Evolutionary conservation across 2,113 vertebrate genomes (phyloP).

Genomic region (Notarius quadriscutis): DNA sequence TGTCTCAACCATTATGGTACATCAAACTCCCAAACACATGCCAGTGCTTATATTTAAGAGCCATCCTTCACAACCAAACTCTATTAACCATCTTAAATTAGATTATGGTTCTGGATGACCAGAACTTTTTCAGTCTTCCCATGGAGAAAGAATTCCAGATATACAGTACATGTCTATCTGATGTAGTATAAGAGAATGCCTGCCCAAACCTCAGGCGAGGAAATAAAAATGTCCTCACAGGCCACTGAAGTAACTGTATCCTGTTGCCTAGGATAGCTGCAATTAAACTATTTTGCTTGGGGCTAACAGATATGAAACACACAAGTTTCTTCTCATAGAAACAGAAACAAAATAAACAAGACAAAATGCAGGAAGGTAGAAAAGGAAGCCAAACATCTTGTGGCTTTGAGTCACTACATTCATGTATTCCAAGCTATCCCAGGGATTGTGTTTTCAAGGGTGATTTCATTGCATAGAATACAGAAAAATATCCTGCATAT

Average conservation of each 20-base stretch:
- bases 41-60: constrained; percentile 12
- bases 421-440: constrained; percentile 46
- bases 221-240: constrained; percentile 48
- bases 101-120: constrained; percentile 31
- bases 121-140: constrained; percentile 18
- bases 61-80: constrained; percentile 25
- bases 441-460: not conserved
- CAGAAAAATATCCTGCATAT: not conserved
- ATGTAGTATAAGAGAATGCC: constrained; percentile 28
- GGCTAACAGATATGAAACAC: constrained; percentile 51
- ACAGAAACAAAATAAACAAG: constrained; percentile 54
- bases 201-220: constrained; percentile 34
- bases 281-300: constrained; percentile 53
- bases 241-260: constrained; percentile 49
- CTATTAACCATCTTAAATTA: constrained; percentile 29
- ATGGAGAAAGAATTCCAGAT: constrained; percentile 25
- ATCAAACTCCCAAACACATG: constrained; percentile 8
- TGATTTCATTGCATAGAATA: constrained; percentile 1
- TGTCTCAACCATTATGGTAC: constrained; percentile 16
- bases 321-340: constrained; percentile 48
- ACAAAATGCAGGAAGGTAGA: constrained; percentile 41
- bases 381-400: constrained; percentile 51
- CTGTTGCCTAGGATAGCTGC: constrained; percentile 47
- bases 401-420: constrained; percentile 51
- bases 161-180: constrained; percentile 20